Evolutionary conservation across 2,113 vertebrate species (phyloP).

Genomic region (Irena cyanogastra): DNA sequence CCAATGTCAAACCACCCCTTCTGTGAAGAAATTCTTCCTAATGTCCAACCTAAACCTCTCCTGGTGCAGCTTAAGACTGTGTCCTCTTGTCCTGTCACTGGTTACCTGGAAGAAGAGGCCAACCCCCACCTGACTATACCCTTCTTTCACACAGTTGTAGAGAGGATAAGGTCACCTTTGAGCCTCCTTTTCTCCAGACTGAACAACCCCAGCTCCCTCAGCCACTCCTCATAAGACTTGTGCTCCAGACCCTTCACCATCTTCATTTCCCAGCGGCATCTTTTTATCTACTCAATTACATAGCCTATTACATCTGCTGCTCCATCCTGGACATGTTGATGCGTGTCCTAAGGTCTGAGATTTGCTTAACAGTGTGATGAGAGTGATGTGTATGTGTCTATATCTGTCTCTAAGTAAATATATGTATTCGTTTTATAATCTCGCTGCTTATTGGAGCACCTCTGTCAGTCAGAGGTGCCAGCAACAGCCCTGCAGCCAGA

Average conservation of each 20-base stretch:
- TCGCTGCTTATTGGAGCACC: too few relatives aligned
- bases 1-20: not conserved
- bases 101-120: not conserved
- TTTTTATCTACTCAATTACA: not conserved
- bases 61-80: accelerated
- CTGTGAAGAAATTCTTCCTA: not conserved
- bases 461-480: not conserved
- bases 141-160: not conserved
- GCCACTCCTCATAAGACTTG: too few relatives aligned
- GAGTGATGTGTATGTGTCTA: too few relatives aligned
- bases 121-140: accelerated
- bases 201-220: not conserved
- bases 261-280: accelerated
- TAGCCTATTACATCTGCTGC: too few relatives aligned
- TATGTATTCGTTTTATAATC: accelerated
- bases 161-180: not conserved
- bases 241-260: not conserved
- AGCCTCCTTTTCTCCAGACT: not conserved
- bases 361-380: not conserved
- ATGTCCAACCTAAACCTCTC: not conserved
- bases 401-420: not conserved
- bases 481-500: not conserved
- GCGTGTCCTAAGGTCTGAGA: accelerated
- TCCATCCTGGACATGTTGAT: accelerated
- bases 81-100: not conserved